Conservation (phyloP, 2,888 invertebrate genomes). For the Melanotus villosus region DNA sequence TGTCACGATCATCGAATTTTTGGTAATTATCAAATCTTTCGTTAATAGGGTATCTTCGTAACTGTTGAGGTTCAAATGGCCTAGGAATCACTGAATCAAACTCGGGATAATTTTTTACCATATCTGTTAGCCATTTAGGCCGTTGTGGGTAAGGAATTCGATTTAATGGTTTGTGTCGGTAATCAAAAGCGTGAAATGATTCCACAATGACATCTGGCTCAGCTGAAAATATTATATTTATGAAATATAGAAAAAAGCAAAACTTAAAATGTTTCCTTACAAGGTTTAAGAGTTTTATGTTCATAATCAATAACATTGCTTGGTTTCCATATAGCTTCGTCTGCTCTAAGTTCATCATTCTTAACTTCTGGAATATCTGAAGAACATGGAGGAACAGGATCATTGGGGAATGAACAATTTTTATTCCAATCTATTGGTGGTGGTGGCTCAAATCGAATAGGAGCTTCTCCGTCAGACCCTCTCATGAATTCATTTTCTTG, state of each 20-base stretch:
- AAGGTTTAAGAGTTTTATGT: constrained; percentile 72
- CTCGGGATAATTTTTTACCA: constrained; percentile 62
- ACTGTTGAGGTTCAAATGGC: constrained; percentile 52
- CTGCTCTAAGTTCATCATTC: not conserved
- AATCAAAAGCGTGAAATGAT: constrained; percentile 80
- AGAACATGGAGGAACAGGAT: not conserved
- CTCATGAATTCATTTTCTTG: not conserved
- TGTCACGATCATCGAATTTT: constrained; percentile 32
- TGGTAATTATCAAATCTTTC: constrained; percentile 30
- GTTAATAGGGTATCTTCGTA: constrained; percentile 40
- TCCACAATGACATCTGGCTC: constrained; percentile 72
- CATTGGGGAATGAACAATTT: not conserved
- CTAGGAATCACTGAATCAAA: constrained; percentile 60
- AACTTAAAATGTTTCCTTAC: constrained; percentile 63
- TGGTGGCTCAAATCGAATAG: not conserved
- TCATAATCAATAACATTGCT: constrained; percentile 80
- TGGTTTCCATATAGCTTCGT: constrained; percentile 68
- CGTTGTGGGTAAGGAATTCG: constrained; percentile 66
- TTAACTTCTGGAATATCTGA: not conserved
- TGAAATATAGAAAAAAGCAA: not conserved
- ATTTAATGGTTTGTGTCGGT: constrained; percentile 74
- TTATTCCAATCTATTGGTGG: not conserved
- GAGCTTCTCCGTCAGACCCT: not conserved
- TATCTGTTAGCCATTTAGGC: constrained; percentile 63
- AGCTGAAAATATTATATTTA: constrained; percentile 53